Evolutionary conservation across 2,888 invertebrate genomes (phyloP), one percentile per base, ranked within the genome.

Genomic region (Dyspetes luteomarginatus): DNA sequence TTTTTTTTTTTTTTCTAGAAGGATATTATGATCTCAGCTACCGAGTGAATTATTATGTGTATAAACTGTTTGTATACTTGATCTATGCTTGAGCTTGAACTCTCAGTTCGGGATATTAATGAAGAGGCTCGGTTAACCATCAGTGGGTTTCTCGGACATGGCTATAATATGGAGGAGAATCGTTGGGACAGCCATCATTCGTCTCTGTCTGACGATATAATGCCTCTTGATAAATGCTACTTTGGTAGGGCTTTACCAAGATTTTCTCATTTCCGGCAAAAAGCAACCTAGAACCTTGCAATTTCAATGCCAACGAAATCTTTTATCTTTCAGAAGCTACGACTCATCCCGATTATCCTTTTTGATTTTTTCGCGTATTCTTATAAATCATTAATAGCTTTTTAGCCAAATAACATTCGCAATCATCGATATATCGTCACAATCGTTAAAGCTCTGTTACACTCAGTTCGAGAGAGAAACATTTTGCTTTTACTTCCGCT

Each of bases 141-240:
- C 65, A 67, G 48, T 19, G 50, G 9, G 22, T 15, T 9, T 19
- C 28, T 67, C 19, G 4, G 22, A 67, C 12, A 48, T 48, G 15
- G 15, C 19, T 48, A 15, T 19, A 15, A 50, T 48, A 9, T 45
- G 43, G 15, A 56, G 28, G 41, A 17, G 41, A 41, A 41, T 56
- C 45, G 4, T 52, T 41, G 28, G n/a, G 45, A 55, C 41, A 19
- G 30, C 52, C 4, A 50, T 60, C 69, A 79, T 74, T 62, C 60
- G 77, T 83, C 82, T 83, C 72, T 82, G 83, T 82, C 82, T n/a
- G 36, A 50, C 55, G 71, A 72, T 83, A 67, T 83, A 80, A 83
- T 83, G 30, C 78, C 72, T 9, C 45, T 71, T 82, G 83, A 83
- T 83, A 80, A 80, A 83, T 83, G 75, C 76, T 50, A 55, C 68